Conservation (phyloP, 2,888 invertebrate species). For the Sericinus montela region DNA sequence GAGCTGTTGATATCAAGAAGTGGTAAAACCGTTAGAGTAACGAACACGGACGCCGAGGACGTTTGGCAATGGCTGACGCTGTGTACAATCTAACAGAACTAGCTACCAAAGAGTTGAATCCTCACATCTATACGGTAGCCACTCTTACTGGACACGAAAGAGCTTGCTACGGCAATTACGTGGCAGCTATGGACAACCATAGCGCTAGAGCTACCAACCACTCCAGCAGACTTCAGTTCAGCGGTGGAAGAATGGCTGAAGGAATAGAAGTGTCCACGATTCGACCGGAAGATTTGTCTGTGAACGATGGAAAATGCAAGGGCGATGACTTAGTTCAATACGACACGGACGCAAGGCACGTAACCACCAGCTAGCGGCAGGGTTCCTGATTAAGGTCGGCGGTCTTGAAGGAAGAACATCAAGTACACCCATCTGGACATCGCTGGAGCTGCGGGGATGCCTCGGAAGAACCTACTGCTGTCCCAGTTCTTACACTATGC, state of each 20-base stretch:
- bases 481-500: constrained; percentile 83
- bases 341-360: constrained; percentile 57
- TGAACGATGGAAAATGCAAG: constrained; percentile 83
- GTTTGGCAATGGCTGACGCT: constrained; percentile 93
- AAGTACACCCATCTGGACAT: constrained; percentile 90
- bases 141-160: constrained; percentile 91
- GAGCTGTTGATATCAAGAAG: constrained; percentile 90
- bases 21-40: constrained; percentile 88
- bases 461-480: constrained; percentile 85
- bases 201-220: constrained; percentile 81
- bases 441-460: constrained; percentile 84
- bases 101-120: constrained; percentile 85
- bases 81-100: constrained; percentile 65
- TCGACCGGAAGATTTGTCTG: constrained; percentile 82
- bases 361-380: constrained; percentile 70
- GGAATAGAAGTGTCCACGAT: constrained; percentile 88
- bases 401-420: constrained; percentile 87
- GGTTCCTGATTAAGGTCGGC: constrained; percentile 88
- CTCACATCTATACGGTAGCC: constrained; percentile 92
- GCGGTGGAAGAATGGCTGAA: constrained; percentile 84
- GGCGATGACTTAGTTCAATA: constrained; percentile 87
- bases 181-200: constrained; percentile 87
- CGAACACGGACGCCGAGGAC: constrained; percentile 96
- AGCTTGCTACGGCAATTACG: constrained; percentile 82
- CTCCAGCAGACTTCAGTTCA: constrained; percentile 81